phyloP scores from a whole-genome alignment of 2,113 vertebrate genomes.

The Jaculus jaculus region DNA sequence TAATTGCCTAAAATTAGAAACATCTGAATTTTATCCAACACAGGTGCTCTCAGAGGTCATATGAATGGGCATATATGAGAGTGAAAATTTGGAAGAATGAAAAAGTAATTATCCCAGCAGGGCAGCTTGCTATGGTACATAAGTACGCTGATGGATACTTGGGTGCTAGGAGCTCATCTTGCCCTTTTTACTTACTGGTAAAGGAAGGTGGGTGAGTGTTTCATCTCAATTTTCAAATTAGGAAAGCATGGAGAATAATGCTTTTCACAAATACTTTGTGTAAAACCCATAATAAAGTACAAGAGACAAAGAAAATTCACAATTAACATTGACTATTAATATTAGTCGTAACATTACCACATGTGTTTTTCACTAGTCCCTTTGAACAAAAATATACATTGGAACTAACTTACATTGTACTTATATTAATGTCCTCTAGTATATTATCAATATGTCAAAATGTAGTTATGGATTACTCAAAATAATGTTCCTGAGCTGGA shows the following conservation, averaged over 20 bases:
- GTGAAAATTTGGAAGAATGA: not conserved
- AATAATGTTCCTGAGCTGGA: not conserved
- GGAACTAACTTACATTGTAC: not conserved
- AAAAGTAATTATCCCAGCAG: not conserved
- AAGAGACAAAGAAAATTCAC: not conserved
- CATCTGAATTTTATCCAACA: not conserved
- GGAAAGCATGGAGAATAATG: not conserved
- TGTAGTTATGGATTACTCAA: not conserved
- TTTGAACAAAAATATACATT: not conserved
- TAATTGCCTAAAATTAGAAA: constrained; percentile 10
- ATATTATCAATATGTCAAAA: not conserved
- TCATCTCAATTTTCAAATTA: not conserved
- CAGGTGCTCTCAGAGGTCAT: not conserved
- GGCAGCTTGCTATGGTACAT: not conserved
- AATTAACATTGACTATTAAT: not conserved
- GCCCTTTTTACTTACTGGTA: not conserved
- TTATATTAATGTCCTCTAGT: not conserved
- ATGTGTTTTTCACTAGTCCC: not conserved
- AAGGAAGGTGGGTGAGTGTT: not conserved
- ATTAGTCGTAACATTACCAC: not conserved
- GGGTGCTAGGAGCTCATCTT: not conserved
- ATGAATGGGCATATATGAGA: not conserved
- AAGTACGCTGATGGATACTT: not conserved
- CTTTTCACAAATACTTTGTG: not conserved
- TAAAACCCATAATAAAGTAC: not conserved